Conservation (phyloP, 2,113 vertebrate genomes). For the Solea solea region DNA sequence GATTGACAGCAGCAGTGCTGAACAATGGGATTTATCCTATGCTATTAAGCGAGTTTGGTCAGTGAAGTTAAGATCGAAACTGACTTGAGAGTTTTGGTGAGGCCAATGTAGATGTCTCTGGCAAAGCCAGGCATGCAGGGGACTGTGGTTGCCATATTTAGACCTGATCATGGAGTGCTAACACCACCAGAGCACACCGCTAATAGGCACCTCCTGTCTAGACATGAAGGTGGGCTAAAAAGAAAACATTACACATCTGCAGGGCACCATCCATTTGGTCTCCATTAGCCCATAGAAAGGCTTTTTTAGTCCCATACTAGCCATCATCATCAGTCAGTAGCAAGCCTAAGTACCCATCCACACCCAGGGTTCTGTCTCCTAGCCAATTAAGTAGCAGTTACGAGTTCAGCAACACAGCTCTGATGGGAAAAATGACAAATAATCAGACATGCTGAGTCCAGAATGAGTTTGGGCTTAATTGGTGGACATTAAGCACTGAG, state of each 20-base stretch:
- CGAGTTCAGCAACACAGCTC: slow-evolving; percentile 64
- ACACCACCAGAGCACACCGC: slow-evolving; percentile 15
- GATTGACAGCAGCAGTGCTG: no score
- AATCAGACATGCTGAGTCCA: slow-evolving; percentile 60
- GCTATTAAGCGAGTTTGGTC: neutral
- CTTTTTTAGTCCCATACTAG: slow-evolving; percentile 61
- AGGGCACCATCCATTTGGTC: slow-evolving; percentile 64
- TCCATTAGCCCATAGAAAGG: slow-evolving; percentile 68
- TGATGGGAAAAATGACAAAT: slow-evolving; percentile 74
- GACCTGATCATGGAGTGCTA: slow-evolving; percentile 33
- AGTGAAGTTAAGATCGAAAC: neutral
- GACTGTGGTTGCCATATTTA: slow-evolving; percentile 9
- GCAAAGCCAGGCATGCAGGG: neutral
- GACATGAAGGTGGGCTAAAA: slow-evolving; percentile 41
- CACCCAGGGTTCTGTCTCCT: slow-evolving; percentile 61
- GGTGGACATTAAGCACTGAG: slow-evolving; percentile 61
- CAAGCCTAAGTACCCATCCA: slow-evolving; percentile 66
- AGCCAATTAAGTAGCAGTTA: slow-evolving; percentile 74
- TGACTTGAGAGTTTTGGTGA: neutral
- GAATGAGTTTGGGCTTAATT: slow-evolving; percentile 70
- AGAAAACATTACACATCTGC: slow-evolving; percentile 60
- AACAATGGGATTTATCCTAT: no score
- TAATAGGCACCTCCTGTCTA: slow-evolving; percentile 58
- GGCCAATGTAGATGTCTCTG: neutral
- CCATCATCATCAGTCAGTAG: slow-evolving; percentile 71